Evolutionary conservation across 2,113 vertebrate genomes (phyloP), one percentile per base, ranked within the genome.

Genomic region (Panthera tigris): DNA sequence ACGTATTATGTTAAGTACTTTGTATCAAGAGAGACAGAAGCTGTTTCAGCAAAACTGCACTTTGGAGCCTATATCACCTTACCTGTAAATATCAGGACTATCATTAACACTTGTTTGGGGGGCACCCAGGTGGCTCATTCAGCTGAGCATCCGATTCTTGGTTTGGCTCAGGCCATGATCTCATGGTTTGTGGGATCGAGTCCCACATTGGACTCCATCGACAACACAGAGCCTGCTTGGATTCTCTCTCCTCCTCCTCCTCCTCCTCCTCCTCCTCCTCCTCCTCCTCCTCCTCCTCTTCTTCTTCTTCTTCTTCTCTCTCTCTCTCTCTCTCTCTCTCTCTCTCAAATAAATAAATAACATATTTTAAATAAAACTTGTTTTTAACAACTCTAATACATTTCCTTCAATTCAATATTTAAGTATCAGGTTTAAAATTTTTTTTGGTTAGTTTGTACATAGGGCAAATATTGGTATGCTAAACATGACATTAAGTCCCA

Each of bases 1-100:
- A 89, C 14, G 69, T 86, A 85, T 57, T 94, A 71, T 81, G 73
- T 57, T 85, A 80, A 90, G 41, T 82, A 88, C 25, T 97, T 81
- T 71, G 29, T 41, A 41, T 69, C 27, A 83, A 79, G 65, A 86
- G 50, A 71, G 19, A 52, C 23, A 29, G 63, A 81, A 90, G 6
- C 36, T 57, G 23, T 57, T 92, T 55, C 21, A 71, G 31, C 33
- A 36, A 69, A 92, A 31, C 39, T 45, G 31, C 0, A 27, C 5
- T 86, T 83, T 10, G 48, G 2, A 93, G 4, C 0, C 5, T 41
- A 4, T 1, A 39, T 18, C 33, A 90, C 8, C 11, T 2, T 25
- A 80, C 55, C 21, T 21, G 1, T 61, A 65, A 73, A 71, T n/a
- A 74, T 82, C 16, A 66, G 21, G 2, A 13, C 1, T 73, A 29